A percentile compares a stretch with the other conserved stretches of the same genome.
Evolutionary conservation across 1,140 invertebrate species (phyloP).

Genomic region (Ephestia elutella): DNA sequence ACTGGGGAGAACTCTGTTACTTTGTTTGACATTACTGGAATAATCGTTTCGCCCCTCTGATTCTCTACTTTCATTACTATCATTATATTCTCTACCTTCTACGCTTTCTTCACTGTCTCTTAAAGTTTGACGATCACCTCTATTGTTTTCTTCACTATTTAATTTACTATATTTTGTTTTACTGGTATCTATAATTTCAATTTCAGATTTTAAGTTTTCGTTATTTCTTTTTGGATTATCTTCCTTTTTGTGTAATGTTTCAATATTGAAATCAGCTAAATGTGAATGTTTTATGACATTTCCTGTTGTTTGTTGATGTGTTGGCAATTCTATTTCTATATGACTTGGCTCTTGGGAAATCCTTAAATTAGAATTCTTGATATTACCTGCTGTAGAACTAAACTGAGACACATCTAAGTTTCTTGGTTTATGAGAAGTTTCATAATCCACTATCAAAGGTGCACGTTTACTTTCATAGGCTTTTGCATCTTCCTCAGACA

Average conservation of each 20-base stretch:
- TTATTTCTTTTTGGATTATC: constrained; percentile 11
- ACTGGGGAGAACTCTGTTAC: not conserved
- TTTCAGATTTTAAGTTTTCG: constrained; percentile 8
- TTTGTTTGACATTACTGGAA: not conserved
- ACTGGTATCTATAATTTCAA: constrained; percentile 4
- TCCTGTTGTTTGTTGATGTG: constrained; percentile 17
- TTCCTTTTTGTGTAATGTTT: constrained; percentile 36
- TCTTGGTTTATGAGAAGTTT: constrained; percentile 29
- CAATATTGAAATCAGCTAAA: constrained; percentile 57
- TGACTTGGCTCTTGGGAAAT: constrained; percentile 13
- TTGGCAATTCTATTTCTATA: constrained; percentile 22
- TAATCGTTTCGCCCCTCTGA: constrained; percentile 4
- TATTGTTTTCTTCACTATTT: not conserved
- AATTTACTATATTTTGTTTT: constrained; percentile 1
- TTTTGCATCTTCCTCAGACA: constrained; percentile 7
- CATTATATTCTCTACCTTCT: constrained; percentile 10
- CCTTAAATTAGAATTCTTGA: not conserved
- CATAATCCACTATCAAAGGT: constrained; percentile 38
- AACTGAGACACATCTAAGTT: not conserved
- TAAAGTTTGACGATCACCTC: not conserved
- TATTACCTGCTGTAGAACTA: not conserved
- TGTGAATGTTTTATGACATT: constrained; percentile 36
- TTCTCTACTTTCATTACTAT: constrained; percentile 16
- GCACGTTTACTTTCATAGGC: constrained; percentile 15
- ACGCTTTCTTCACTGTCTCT: constrained; percentile 13